Evolutionary conservation across 2,113 vertebrate genomes (phyloP).

Genomic region (Prunella fulvescens): DNA sequence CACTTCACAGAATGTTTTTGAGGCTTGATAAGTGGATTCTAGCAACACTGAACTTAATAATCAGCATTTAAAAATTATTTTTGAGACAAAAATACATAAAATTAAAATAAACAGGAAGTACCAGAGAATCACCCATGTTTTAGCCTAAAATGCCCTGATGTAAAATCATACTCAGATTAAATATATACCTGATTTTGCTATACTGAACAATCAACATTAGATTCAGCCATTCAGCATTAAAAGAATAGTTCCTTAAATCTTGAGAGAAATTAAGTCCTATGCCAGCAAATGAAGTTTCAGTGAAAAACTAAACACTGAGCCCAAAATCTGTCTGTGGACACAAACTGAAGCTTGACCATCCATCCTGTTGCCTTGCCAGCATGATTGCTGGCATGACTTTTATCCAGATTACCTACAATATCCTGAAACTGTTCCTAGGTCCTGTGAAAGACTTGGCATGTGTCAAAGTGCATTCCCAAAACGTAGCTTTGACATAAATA

Average conservation of each 20-base stretch:
- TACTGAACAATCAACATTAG: not conserved
- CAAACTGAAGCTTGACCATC: not conserved
- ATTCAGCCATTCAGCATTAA: not conserved
- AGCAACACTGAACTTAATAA: not conserved
- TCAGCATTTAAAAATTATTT: not conserved
- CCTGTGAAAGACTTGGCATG: not conserved
- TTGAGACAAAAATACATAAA: not conserved
- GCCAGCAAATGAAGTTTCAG: not conserved
- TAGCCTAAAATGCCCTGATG: not conserved
- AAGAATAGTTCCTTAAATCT: not conserved
- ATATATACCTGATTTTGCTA: not conserved
- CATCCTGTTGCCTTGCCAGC: not conserved
- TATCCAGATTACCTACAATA: not conserved
- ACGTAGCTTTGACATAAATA: not conserved
- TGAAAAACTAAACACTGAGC: not conserved
- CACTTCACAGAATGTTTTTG: not conserved
- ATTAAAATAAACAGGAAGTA: not conserved
- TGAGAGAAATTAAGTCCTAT: not conserved
- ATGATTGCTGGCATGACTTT: not conserved
- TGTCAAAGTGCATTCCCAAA: not conserved
- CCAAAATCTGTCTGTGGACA: not conserved
- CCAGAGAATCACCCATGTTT: fast-evolving
- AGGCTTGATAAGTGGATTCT: not conserved
- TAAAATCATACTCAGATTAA: not conserved
- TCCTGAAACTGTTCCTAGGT: not conserved